Conservation (phyloP, 2,888 invertebrate species). For the Andrena hattorfiana region DNA sequence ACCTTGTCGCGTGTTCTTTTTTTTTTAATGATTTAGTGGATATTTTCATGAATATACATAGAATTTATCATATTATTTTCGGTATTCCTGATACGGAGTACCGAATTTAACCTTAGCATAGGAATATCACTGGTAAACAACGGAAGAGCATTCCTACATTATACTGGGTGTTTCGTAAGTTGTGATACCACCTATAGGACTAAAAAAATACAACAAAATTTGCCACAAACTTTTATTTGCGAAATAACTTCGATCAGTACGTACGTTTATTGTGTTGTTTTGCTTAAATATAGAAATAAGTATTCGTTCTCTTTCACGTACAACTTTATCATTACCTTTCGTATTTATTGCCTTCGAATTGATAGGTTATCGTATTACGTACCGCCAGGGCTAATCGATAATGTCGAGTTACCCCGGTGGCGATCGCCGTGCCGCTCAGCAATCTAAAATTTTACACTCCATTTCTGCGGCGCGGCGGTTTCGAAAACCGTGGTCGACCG, state of each 20-base stretch:
- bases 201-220: background rate
- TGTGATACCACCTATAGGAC: background rate
- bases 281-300: too few relatives aligned
- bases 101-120: slow-evolving; percentile 31
- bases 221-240: background rate
- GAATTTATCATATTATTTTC: background rate
- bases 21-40: too few relatives aligned
- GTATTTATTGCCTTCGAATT: background rate
- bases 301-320: too few relatives aligned
- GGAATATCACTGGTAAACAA: background rate
- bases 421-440: slow-evolving; percentile 31
- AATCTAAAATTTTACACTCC: slow-evolving; percentile 54
- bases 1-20: too few relatives aligned
- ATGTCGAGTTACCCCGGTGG: slow-evolving; percentile 17
- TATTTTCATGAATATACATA: too few relatives aligned
- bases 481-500: slow-evolving; percentile 25
- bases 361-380: slow-evolving; percentile 4
- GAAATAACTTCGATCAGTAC: too few relatives aligned
- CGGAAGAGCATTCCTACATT: background rate
- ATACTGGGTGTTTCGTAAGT: background rate
- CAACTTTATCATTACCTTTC: background rate
- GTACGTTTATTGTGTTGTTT: too few relatives aligned
- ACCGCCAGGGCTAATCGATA: slow-evolving; percentile 52
- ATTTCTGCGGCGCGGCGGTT: slow-evolving; percentile 29
- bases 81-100: background rate